A percentile compares a stretch with the other conserved stretches of the same genome.
Evolutionary conservation across 1,140 invertebrate species (phyloP).

Genomic region (Stegodyphus mimosarum): DNA sequence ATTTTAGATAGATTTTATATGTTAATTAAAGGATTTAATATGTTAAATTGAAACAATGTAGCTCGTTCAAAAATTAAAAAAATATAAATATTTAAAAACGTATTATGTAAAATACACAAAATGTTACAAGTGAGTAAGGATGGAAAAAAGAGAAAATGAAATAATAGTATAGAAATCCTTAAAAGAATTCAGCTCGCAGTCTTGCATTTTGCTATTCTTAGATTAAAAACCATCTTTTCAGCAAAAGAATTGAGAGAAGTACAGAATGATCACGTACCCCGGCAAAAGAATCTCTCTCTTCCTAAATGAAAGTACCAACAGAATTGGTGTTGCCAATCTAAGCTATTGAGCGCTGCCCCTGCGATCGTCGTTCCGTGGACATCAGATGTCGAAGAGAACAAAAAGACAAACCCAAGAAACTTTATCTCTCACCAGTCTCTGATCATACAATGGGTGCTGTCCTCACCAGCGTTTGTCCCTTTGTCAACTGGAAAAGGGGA

Average conservation of each 20-base stretch:
- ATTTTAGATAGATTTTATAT: too few species aligned
- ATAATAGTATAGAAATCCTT: too few species aligned
- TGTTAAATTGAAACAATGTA: too few species aligned
- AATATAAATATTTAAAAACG: too few species aligned
- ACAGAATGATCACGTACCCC: not conserved
- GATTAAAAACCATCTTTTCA: not conserved
- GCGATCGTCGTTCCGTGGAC: not conserved
- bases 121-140: too few species aligned
- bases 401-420: conserved; percentile 25
- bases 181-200: too few species aligned
- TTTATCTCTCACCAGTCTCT: conserved; percentile 31
- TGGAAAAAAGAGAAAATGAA: too few species aligned
- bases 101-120: too few species aligned
- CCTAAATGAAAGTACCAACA: not conserved
- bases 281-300: not conserved
- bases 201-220: too few species aligned
- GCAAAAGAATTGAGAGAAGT: not conserved
- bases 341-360: not conserved
- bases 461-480: conserved; percentile 2
- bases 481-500: conserved; percentile 8
- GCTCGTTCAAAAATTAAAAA: too few species aligned
- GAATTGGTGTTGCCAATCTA: not conserved
- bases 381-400: conserved; percentile 32
- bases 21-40: too few species aligned
- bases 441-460: conserved; percentile 13